Percentiles rank a stretch among this genome's conserved stretches.
Conservation (phyloP, 2,888 invertebrate genomes). For the Ctenicera cuprea region DNA sequence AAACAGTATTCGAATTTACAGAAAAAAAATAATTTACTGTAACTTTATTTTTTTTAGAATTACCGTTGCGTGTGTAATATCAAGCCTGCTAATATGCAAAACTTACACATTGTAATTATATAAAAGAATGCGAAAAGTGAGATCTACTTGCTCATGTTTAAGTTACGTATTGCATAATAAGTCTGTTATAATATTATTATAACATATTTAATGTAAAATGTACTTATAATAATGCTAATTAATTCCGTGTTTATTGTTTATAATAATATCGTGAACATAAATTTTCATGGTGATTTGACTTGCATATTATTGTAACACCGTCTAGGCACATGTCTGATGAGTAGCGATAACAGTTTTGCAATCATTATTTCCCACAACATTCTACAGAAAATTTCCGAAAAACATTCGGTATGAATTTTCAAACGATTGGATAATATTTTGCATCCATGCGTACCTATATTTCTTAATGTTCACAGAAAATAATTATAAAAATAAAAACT, state of each 20-base stretch:
- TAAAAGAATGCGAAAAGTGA: neutral
- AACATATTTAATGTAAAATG: slow-evolving; percentile 10
- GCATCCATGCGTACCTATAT: no score
- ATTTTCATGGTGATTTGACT: neutral
- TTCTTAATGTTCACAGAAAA: no score
- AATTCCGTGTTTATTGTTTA: slow-evolving; percentile 22
- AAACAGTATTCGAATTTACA: neutral
- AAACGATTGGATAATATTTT: no score
- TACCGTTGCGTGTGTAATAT: neutral
- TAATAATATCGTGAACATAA: neutral
- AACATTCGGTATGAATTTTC: no score
- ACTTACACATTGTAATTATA: neutral
- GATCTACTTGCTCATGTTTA: slow-evolving; percentile 3
- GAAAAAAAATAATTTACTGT: no score
- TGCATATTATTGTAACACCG: neutral
- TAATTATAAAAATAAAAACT: no score
- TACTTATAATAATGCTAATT: slow-evolving; percentile 10
- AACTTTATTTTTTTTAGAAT: neutral
- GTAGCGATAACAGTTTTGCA: neutral
- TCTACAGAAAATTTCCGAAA: no score
- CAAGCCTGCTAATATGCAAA: neutral
- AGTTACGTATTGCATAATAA: neutral
- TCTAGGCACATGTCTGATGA: neutral
- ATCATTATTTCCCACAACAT: no score
- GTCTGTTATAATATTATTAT: neutral